A percentile compares a stretch with the other conserved stretches of the same genome.
phyloP scores from a whole-genome alignment of 2,113 vertebrate species.

The Polypterus bichir region DNA sequence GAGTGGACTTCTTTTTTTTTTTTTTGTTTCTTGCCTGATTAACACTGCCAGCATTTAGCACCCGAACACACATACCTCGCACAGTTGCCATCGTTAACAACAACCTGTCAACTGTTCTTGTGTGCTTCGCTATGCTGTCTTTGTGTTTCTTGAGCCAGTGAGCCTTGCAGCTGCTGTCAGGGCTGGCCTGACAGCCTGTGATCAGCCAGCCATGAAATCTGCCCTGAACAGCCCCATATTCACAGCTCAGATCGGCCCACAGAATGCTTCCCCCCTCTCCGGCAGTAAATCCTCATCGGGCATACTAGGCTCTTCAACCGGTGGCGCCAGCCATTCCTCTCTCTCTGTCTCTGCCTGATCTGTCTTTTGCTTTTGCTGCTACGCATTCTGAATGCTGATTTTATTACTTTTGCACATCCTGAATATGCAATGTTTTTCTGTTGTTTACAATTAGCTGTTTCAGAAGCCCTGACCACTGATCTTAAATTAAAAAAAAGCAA shows the following conservation, averaged over 20 bases:
- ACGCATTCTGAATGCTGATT: constrained; percentile 1
- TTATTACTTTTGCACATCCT: too few relatives aligned
- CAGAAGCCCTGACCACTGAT: too few relatives aligned
- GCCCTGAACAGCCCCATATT: constrained; percentile 56
- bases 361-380: not conserved
- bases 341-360: constrained; percentile 6
- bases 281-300: constrained; percentile 64
- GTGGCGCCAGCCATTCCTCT: constrained; percentile 56
- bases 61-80: constrained; percentile 50
- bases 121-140: constrained; percentile 46
- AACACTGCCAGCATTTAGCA: constrained; percentile 33
- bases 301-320: constrained; percentile 46
- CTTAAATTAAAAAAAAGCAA: too few relatives aligned
- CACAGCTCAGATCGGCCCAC: constrained; percentile 55
- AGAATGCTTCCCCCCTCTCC: constrained; percentile 52
- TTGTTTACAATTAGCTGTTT: too few relatives aligned
- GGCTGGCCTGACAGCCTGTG: constrained; percentile 63
- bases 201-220: constrained; percentile 59
- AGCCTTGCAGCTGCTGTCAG: constrained; percentile 70
- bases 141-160: constrained; percentile 51
- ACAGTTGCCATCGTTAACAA: constrained; percentile 63
- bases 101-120: constrained; percentile 62
- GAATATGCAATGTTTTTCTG: too few relatives aligned
- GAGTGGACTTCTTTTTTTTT: too few relatives aligned
- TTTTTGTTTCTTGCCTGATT: constrained; percentile 11